phyloP scores from a whole-genome alignment of 2,797 vertebrate species.

The Gymnothorax reevesii region DNA sequence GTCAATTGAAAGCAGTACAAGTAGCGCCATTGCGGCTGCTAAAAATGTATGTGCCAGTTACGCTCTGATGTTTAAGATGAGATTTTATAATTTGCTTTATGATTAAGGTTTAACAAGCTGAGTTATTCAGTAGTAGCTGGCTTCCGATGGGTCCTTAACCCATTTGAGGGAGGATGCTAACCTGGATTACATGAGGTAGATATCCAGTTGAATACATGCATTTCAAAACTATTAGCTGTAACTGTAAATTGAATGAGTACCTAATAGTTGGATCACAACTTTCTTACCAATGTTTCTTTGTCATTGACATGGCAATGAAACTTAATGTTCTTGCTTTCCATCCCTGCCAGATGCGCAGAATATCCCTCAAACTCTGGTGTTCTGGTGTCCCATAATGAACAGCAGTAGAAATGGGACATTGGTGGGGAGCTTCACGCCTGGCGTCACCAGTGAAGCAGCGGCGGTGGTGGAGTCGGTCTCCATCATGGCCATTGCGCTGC shows the following conservation, averaged over 20 bases:
- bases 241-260: background rate
- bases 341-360: constrained; percentile 63
- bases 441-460: constrained; percentile 54
- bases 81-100: background rate
- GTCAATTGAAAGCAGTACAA: no score
- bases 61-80: no score
- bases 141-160: background rate
- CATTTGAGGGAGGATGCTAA: background rate
- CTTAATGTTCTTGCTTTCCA: constrained; percentile 23
- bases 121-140: background rate
- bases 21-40: no score
- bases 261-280: background rate
- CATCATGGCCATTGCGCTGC: constrained; percentile 86
- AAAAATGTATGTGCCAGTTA: no score
- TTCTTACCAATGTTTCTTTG: background rate
- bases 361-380: constrained; percentile 62
- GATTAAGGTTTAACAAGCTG: background rate
- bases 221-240: background rate
- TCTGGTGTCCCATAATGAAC: constrained; percentile 80
- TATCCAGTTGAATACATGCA: background rate
- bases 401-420: constrained; percentile 76
- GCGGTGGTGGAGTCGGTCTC: constrained; percentile 81
- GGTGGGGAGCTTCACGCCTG: constrained; percentile 61
- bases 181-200: background rate
- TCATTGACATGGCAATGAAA: background rate